Conservation (phyloP, 2,113 vertebrate genomes). For the Mesocricetus auratus region DNA sequence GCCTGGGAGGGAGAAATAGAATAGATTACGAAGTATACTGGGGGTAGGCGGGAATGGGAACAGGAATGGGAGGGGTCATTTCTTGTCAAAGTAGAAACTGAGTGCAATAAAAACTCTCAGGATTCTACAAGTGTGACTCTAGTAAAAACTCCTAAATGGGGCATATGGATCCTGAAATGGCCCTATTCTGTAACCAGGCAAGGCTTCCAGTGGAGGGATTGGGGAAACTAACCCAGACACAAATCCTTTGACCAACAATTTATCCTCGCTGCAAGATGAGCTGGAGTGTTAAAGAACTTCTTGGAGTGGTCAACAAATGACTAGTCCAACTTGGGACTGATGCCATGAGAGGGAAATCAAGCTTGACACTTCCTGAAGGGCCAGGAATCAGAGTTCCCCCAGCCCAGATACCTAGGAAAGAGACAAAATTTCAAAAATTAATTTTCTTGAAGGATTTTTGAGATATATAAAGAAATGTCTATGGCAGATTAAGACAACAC, state of each 20-base stretch:
- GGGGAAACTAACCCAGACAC: not conserved
- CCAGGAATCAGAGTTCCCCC: not conserved
- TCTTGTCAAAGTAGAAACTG: not conserved
- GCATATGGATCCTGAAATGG: not conserved
- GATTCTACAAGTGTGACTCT: not conserved
- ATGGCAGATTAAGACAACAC: not conserved
- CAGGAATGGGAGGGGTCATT: not conserved
- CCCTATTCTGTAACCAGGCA: not conserved
- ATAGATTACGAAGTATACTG: too few species aligned
- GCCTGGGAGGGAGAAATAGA: too few species aligned
- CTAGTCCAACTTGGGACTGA: not conserved
- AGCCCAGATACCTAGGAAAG: not conserved
- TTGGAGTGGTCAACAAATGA: not conserved
- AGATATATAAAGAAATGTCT: not conserved
- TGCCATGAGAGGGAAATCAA: not conserved
- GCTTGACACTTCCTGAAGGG: not conserved
- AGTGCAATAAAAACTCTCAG: not conserved
- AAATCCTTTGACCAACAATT: not conserved
- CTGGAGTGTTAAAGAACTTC: not conserved
- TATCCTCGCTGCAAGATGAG: not conserved
- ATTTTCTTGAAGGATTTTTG: not conserved
- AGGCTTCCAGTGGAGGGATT: not conserved
- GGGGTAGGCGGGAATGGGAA: not conserved
- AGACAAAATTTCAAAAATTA: not conserved
- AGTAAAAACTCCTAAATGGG: not conserved